Base-by-base conservation (phyloP, 1,140 invertebrate species). In the Cydia splendana region DNA sequence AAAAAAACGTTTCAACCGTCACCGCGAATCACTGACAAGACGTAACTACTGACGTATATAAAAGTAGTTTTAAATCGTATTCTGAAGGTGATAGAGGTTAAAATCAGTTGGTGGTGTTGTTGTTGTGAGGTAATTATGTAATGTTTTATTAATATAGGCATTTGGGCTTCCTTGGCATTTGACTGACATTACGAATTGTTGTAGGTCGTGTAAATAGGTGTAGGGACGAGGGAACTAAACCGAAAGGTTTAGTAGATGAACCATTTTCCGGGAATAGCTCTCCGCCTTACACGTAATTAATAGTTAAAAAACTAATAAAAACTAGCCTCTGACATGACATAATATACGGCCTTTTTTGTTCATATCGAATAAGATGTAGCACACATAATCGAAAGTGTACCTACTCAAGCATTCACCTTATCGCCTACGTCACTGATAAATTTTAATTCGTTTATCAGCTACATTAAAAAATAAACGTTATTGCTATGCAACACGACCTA, bases 121-220 rank as follows among this genome's bases (percentile, higher is more conserved):
- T 53, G 15, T 34, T 67, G 10, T 65, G 24, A 28, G 28, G 20
- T 42, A 71, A 38, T 71, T 38, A 67, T 38, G 28, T 34, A 71
- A 62, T 62, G 7, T 62, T 62, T 38, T 71, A 71, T 71, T 38
- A 71, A 71, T 42, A 34, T 20, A 71, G 24, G 57, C 57, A 30
- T 67, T 67, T 67, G 28, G 12, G 65, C 30, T 20, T 67, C 65
- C 65, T 67, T 67, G 65, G 65, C 67, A 71, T 71, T 71, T 71
- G n/a, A 0, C 34, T 71, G 67, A 15, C 67, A 71, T 71, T 71
- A 15, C n/a, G 38, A 34, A 7, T 71, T 71, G 67, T 9, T 42
- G n/a, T 71, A 71, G 67, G 67, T 45, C 67, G 34, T 20, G 38
- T 48, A n/a, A n/a, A n/a, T n/a, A n/a, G n/a, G n/a, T n/a, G n/a